Percentiles rank a stretch among this genome's conserved stretches.
Conservation (phyloP, 2,113 vertebrate species). For the Tragelaphus strepsiceros region DNA sequence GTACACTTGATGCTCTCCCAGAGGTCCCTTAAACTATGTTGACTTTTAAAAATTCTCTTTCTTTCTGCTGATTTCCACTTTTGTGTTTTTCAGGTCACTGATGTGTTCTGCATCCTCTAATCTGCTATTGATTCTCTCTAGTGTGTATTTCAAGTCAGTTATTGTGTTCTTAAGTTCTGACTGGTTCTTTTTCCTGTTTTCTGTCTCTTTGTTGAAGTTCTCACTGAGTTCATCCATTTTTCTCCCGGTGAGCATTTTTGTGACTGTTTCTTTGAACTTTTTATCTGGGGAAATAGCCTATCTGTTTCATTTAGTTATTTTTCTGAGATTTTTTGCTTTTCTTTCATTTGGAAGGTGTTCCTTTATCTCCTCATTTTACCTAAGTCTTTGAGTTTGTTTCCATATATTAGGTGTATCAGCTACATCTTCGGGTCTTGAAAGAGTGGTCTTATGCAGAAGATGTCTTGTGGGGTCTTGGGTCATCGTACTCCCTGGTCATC, state of each 20-base stretch:
- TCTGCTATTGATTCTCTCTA: not conserved
- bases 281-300: not conserved
- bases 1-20: not conserved
- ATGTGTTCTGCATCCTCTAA: not conserved
- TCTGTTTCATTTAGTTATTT: not conserved
- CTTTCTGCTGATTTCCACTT: not conserved
- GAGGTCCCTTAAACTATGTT: not conserved
- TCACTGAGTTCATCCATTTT: not conserved
- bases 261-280: not conserved
- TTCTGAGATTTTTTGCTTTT: not conserved
- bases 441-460: not conserved
- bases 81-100: not conserved
- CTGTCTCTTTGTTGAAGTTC: not conserved
- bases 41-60: not conserved
- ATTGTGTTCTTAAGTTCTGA: not conserved
- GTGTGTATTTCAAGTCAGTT: not conserved
- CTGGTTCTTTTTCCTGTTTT: not conserved
- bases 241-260: not conserved
- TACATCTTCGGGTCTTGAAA: not conserved
- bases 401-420: not conserved
- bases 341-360: not conserved
- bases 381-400: not conserved
- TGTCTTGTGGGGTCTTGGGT: not conserved
- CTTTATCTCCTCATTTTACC: not conserved
- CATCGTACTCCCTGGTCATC: not conserved